phyloP scores from a whole-genome alignment of 2,797 vertebrate species.

The Pangasius macronema region DNA sequence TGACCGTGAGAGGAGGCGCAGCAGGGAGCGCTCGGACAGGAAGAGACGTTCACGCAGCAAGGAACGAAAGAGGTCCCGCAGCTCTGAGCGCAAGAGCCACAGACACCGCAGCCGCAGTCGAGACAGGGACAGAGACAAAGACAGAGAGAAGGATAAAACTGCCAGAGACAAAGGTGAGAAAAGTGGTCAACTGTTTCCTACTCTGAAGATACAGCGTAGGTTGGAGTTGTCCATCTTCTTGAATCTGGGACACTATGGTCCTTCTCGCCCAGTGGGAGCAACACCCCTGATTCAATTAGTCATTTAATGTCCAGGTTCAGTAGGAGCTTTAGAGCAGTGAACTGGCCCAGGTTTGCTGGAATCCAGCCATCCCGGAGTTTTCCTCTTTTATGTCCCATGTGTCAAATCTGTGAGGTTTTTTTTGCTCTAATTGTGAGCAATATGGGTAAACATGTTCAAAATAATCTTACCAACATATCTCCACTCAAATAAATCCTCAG shows the following conservation, averaged over 20 bases:
- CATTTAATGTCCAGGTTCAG: neutral
- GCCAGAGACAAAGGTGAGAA: conserved; percentile 91
- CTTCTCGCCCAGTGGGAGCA: too few relatives aligned
- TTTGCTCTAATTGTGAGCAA: neutral
- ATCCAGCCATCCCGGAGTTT: neutral
- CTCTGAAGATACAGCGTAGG: neutral
- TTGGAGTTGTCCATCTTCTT: neutral
- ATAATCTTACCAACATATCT: neutral
- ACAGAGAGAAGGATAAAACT: conserved; percentile 87
- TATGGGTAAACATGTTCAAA: neutral
- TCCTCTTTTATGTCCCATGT: neutral
- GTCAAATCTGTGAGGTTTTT: neutral
- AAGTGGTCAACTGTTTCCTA: neutral
- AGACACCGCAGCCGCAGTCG: conserved; percentile 91
- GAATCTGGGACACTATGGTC: neutral
- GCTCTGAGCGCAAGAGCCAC: conserved; percentile 90
- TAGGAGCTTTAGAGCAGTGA: neutral
- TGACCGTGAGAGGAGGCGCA: conserved; percentile 79
- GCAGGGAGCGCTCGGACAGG: conserved; percentile 89
- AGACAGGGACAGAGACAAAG: conserved; percentile 84
- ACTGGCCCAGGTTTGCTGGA: neutral
- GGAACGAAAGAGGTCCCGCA: conserved; percentile 90
- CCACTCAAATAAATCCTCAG: neutral
- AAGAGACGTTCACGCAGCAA: conserved; percentile 93
- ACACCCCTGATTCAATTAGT: neutral